Evolutionary conservation across 2,797 vertebrate species (phyloP).

Genomic region (Sebastes goodei): DNA sequence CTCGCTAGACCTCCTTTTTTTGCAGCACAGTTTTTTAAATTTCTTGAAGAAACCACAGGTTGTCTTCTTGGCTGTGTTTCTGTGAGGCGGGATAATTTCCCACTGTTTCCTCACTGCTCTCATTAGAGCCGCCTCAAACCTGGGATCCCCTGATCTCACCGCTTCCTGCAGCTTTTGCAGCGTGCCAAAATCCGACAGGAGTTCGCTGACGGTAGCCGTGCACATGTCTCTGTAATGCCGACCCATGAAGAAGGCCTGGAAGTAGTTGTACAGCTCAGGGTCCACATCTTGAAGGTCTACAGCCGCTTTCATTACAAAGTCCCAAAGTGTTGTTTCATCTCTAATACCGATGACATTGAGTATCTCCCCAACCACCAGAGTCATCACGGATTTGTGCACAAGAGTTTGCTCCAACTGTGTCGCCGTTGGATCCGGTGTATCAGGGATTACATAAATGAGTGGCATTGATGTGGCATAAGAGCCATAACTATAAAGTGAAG

Average conservation of each 20-base stretch:
- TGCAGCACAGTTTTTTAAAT: neutral
- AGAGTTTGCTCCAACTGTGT: neutral
- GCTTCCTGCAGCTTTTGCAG: neutral
- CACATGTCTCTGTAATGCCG: neutral
- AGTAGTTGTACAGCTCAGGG: neutral
- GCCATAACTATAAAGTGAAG: too few relatives aligned
- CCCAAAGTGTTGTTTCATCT: neutral
- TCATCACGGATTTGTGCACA: neutral
- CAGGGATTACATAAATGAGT: too few relatives aligned
- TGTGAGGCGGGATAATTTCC: neutral
- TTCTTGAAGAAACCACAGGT: neutral
- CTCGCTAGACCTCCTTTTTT: neutral
- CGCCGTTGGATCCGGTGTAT: neutral
- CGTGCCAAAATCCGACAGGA: neutral
- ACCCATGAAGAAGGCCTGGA: neutral
- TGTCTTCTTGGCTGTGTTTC: neutral
- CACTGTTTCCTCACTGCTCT: neutral
- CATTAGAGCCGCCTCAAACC: neutral
- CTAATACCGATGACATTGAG: neutral
- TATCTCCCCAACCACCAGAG: neutral
- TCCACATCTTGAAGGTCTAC: neutral
- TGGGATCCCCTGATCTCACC: neutral
- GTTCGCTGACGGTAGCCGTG: neutral
- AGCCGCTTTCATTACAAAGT: neutral
- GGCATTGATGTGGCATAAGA: too few relatives aligned